Percentiles rank a stretch among this genome's conserved stretches.
phyloP scores from a whole-genome alignment of 2,797 vertebrate genomes.

The Merluccius polli region DNA sequence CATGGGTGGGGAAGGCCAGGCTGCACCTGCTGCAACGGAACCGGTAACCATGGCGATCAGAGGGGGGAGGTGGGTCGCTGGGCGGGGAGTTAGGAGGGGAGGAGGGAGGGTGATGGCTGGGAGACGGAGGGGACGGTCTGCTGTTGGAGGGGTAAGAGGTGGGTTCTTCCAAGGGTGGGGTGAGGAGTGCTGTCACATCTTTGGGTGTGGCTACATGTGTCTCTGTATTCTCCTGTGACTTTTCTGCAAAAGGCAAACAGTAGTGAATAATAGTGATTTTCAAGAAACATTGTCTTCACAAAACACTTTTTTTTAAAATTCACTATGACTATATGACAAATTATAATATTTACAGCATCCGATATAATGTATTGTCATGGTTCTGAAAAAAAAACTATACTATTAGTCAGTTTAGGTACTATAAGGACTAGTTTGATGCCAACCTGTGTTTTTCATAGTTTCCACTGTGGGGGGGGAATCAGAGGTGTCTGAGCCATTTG shows the following conservation, averaged over 20 bases:
- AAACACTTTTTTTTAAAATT: neutral
- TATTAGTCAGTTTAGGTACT: neutral
- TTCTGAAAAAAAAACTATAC: neutral
- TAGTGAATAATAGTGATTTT: slow-evolving; percentile 9
- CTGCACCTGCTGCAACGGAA: slow-evolving; percentile 99
- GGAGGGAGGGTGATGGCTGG: slow-evolving; percentile 85
- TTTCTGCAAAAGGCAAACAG: slow-evolving; percentile 65
- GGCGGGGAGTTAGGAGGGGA: slow-evolving; percentile 79
- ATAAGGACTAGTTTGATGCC: slow-evolving; percentile 48
- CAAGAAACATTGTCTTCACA: slow-evolving; percentile 2
- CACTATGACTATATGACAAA: neutral
- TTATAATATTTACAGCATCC: neutral
- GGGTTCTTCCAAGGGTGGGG: slow-evolving; percentile 82
- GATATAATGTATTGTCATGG: neutral
- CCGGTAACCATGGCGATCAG: slow-evolving; percentile 97
- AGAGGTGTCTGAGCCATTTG: slow-evolving; percentile 33
- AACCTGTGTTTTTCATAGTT: slow-evolving; percentile 80
- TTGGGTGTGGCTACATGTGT: slow-evolving; percentile 77
- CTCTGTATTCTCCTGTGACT: slow-evolving; percentile 74
- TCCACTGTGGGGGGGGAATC: slow-evolving; percentile 37
- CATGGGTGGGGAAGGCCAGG: slow-evolving; percentile 95
- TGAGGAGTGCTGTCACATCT: slow-evolving; percentile 78
- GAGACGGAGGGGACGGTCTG: slow-evolving; percentile 90
- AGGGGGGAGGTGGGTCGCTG: slow-evolving; percentile 82
- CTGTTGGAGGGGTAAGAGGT: slow-evolving; percentile 88